Conservation (phyloP, 2,888 invertebrate genomes). For the Agrotis exclamationis region DNA sequence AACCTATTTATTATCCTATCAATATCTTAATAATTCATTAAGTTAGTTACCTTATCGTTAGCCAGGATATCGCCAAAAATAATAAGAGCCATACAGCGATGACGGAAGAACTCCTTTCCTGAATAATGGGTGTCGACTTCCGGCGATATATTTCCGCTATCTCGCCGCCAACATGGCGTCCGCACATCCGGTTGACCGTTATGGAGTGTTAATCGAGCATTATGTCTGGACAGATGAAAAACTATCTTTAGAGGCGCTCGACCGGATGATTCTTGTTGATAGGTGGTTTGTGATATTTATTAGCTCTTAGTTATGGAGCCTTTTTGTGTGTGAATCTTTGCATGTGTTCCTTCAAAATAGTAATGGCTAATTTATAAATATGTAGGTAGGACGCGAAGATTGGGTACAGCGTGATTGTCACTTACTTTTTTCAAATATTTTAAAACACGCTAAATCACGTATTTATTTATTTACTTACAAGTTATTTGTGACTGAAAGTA, state of each 20-base stretch:
- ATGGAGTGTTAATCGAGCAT: constrained; percentile 90
- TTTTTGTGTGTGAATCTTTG: constrained; percentile 4
- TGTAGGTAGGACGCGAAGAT: too few species aligned
- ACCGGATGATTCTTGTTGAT: constrained; percentile 76
- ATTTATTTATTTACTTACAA: too few species aligned
- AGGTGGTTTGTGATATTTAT: constrained; percentile 46
- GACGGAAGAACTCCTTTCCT: constrained; percentile 86
- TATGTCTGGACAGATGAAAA: constrained; percentile 87
- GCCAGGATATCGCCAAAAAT: constrained; percentile 73
- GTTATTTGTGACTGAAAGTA: too few species aligned
- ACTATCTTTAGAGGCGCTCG: constrained; percentile 77
- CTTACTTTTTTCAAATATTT: neutral
- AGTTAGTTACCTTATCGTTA: constrained; percentile 59
- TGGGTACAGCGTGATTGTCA: neutral
- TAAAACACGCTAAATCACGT: too few species aligned
- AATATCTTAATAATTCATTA: constrained; percentile 60
- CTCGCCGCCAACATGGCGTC: constrained; percentile 87
- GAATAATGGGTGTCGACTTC: constrained; percentile 89
- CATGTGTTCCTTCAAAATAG: neutral
- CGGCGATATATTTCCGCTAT: constrained; percentile 91
- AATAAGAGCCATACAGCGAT: constrained; percentile 86
- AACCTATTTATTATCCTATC: constrained; percentile 42
- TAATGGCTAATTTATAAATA: neutral
- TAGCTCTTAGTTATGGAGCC: neutral
- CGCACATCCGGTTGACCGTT: constrained; percentile 88